Conservation (phyloP, 1,140 invertebrate species). For the Bombus confusus region DNA sequence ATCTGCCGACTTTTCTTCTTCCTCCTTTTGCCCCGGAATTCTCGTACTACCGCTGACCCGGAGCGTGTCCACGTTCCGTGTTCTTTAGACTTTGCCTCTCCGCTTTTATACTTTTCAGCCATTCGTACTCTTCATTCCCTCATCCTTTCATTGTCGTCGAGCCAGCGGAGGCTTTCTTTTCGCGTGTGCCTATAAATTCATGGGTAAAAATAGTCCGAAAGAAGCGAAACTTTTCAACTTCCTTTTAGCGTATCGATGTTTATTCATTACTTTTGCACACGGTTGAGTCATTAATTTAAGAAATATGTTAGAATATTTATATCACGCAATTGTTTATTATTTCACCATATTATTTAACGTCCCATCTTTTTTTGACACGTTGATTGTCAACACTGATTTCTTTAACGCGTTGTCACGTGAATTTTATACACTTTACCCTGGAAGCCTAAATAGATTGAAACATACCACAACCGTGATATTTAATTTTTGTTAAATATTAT, state of each 20-base stretch:
- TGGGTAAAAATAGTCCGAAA: background rate
- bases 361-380: too few species aligned
- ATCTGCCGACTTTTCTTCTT: conserved; percentile 30
- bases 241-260: background rate
- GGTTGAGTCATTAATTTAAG: too few species aligned
- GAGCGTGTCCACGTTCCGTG: background rate
- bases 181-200: background rate
- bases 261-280: background rate
- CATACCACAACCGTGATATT: too few species aligned
- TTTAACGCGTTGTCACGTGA: too few species aligned
- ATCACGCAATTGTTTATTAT: too few species aligned
- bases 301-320: too few species aligned
- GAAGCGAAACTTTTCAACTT: background rate
- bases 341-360: too few species aligned
- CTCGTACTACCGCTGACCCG: conserved; percentile 38
- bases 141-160: background rate
- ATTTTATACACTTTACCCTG: too few species aligned
- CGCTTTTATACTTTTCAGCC: background rate
- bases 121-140: background rate
- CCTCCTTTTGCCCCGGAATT: conserved; percentile 32
- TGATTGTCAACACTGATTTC: too few species aligned
- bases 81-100: background rate
- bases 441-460: too few species aligned
- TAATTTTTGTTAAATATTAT: too few species aligned
- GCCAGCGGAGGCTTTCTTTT: background rate